These are phyloP conservation scores for Trachelipus rathkii DNA, from an alignment of 1,140 invertebrate genomes.

Conservation along the genomic window DNA sequence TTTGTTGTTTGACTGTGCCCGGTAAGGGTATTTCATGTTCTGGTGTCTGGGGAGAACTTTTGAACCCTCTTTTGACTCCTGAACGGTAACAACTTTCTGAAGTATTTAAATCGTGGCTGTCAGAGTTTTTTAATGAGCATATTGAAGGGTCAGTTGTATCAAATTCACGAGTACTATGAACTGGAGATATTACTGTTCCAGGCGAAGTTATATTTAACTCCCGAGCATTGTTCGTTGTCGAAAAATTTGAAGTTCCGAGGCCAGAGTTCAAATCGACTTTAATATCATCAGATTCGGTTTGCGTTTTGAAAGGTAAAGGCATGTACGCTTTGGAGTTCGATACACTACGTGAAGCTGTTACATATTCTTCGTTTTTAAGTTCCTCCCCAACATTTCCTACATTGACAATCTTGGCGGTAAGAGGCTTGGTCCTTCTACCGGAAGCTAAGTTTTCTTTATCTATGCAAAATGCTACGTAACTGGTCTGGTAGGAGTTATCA, in stretches of 20 bases:
- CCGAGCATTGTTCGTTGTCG: no score
- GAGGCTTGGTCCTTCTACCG: constrained; percentile 27
- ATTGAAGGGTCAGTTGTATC: no score
- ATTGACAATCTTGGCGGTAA: constrained; percentile 23
- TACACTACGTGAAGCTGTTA: constrained; percentile 10
- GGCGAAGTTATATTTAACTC: no score
- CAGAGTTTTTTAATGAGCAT: no score
- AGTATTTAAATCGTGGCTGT: no score
- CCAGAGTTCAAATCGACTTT: constrained; percentile 14
- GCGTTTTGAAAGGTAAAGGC: constrained; percentile 30
- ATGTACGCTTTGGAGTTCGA: constrained; percentile 32
- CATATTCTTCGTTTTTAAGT: constrained; percentile 15
- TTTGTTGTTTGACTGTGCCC: constrained; percentile 51
- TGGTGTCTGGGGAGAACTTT: constrained; percentile 27
- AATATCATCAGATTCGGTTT: constrained; percentile 27
- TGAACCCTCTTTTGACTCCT: constrained; percentile 26
- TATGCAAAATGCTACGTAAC: neutral
- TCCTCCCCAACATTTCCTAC: constrained; percentile 27
- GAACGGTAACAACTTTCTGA: neutral
- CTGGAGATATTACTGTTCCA: no score
- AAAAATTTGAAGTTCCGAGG: no score
- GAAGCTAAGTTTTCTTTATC: constrained; percentile 30
- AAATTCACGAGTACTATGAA: no score
- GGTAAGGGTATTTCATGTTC: constrained; percentile 39
- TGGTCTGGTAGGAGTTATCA: neutral